Base-by-base conservation (phyloP, 2,797 vertebrate genomes). In the Carcharodon carcharias region DNA sequence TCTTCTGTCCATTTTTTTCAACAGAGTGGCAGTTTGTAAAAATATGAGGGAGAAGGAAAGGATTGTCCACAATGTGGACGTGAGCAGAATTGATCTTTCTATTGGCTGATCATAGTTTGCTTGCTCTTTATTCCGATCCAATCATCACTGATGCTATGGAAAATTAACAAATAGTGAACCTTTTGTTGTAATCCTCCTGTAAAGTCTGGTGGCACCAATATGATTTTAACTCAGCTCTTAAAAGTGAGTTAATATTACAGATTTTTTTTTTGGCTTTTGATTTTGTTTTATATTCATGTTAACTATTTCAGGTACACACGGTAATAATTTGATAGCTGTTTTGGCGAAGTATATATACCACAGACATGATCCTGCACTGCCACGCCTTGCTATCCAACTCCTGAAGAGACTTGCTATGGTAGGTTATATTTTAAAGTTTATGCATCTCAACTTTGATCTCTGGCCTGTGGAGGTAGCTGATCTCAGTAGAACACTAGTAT, bases 341-440 rank as follows among this genome's bases (percentile, higher is more conserved):
- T 97, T 99, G 97, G 99, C 99, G 96, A 99, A 99, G 96, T 99
- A 99, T 45, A 99, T 99, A 97, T 99, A 99, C 97, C 99, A 99
- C 97, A 99, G 98, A 96, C 99, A 99, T 0, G 99, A 99, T 97
- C 99, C 99, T 0, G 99, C 99, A 0, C 97, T 99, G 96, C 99
- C 99, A 0, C 98, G 99, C 73, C 98, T 99, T 40, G 99, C 99
- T 50, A 99, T 99, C 97, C 99, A 99, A 96, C 97, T 99, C 96
- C 98, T 99, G 50, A 99, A 99, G 97, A 98, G 99, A 65, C 98
- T 99, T 14, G 99, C 99, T 96, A 99, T 98, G 56, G 99, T 99
- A 98, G 96, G 98, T 96, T 21, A 65, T 67, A 8, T 93, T 93
- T 93, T 93, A 40, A 67, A 67, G 40, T 40, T 65, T 45, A 4